A percentile compares a stretch with the other conserved stretches of the same genome.
phyloP scores from a whole-genome alignment of 53 echinoderm and acorn worm genomes.

The Echinarachnius parma region DNA sequence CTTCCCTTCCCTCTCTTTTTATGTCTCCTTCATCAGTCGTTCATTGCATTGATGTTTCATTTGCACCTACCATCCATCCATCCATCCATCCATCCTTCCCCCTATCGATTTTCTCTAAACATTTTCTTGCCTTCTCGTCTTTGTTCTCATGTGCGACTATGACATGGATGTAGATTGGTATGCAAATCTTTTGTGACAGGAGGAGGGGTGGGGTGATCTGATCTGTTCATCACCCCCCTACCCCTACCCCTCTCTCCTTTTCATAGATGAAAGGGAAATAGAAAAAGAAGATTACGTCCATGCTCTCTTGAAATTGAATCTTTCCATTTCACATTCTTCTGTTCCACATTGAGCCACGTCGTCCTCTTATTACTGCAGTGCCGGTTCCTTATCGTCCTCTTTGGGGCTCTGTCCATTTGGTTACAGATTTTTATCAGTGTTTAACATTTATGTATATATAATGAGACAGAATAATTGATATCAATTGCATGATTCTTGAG shows the following conservation, averaged over 20 bases:
- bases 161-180: too few relatives aligned
- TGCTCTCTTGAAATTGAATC: background rate
- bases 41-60: background rate
- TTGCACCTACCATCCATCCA: background rate
- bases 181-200: too few relatives aligned
- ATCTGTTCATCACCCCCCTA: background rate
- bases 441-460: background rate
- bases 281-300: too few relatives aligned
- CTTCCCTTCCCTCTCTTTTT: background rate
- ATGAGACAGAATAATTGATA: too few relatives aligned
- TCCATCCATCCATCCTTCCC: background rate
- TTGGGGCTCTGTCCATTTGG: slow-evolving; percentile 25
- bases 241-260: too few relatives aligned
- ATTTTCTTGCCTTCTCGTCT: background rate
- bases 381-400: slow-evolving; percentile 4
- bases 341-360: background rate
- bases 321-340: background rate
- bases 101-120: background rate
- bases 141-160: too few relatives aligned
- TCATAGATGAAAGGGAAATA: too few relatives aligned
- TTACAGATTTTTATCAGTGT: slow-evolving; percentile 17
- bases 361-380: slow-evolving; percentile 1
- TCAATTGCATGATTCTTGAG: too few relatives aligned
- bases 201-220: too few relatives aligned
- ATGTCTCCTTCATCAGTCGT: background rate